Evolutionary conservation across 2,888 invertebrate genomes (phyloP).

Genomic region (Hanleya hanleyi): DNA sequence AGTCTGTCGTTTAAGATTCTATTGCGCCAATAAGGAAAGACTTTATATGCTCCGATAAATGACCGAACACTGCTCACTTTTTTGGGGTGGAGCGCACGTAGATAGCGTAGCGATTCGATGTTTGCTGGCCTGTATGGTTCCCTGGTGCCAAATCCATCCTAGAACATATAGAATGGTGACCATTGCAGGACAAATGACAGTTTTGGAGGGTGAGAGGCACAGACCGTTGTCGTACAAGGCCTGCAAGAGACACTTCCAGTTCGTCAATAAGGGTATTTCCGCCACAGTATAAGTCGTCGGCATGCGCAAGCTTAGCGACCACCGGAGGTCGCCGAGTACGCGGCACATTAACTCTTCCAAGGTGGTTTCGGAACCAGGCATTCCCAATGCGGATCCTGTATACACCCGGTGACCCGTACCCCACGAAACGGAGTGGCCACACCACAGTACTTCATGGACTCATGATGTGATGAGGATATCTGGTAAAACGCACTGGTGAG

Average conservation of each 20-base stretch:
- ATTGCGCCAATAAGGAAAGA: no score
- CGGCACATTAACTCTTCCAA: conserved; percentile 35
- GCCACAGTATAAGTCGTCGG: conserved; percentile 25
- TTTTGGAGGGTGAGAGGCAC: neutral
- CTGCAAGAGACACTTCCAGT: conserved; percentile 18
- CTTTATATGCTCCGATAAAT: conserved; percentile 41
- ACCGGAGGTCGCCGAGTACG: conserved; percentile 33
- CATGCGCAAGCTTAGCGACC: conserved; percentile 23
- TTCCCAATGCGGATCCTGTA: conserved; percentile 36
- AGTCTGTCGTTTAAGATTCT: no score
- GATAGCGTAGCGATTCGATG: conserved; percentile 31
- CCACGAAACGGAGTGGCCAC: conserved; percentile 40
- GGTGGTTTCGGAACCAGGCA: conserved; percentile 36
- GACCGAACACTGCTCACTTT: conserved; percentile 22
- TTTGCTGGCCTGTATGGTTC: conserved; percentile 28
- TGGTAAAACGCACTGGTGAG: conserved; percentile 43
- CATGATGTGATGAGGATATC: conserved; percentile 32
- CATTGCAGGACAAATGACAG: no score
- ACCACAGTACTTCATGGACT: conserved; percentile 39
- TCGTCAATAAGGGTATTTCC: neutral
- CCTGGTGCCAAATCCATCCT: conserved; percentile 35
- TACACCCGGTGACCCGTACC: conserved; percentile 39
- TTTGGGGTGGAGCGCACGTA: conserved; percentile 22
- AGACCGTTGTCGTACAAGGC: neutral
- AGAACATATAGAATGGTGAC: conserved; percentile 26